Conservation (phyloP, 2,888 invertebrate genomes). For the Ceraclea dissimilis region DNA sequence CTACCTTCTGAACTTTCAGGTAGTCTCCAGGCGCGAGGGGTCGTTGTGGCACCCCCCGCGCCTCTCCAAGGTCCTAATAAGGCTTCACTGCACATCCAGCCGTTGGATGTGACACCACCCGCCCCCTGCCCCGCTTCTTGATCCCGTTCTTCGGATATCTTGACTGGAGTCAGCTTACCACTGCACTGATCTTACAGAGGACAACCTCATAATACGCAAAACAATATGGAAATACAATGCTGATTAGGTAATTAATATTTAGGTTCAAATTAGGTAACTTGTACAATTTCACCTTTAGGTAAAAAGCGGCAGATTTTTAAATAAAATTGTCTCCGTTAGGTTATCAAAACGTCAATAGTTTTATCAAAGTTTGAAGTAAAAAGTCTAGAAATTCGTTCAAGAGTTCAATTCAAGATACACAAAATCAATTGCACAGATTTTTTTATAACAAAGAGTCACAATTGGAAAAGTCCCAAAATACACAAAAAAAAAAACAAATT, state of each 20-base stretch:
- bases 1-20: constrained; percentile 24
- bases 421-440: no score
- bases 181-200: constrained; percentile 6
- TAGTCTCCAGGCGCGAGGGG: constrained; percentile 19
- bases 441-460: no score
- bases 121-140: constrained; percentile 19
- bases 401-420: no score
- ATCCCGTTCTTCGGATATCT: constrained; percentile 26
- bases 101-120: constrained; percentile 14
- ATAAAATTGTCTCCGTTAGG: no score
- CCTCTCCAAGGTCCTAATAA: constrained; percentile 24
- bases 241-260: background rate
- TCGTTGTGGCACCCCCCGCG: constrained; percentile 8
- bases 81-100: constrained; percentile 26
- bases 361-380: no score
- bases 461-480: no score
- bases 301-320: no score
- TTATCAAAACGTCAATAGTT: no score
- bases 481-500: no score
- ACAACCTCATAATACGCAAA: constrained; percentile 9
- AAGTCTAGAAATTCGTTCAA: no score
- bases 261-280: no score
- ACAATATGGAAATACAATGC: background rate
- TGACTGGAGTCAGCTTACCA: constrained; percentile 20
- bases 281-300: no score